Base-by-base conservation (phyloP, 2,888 invertebrate species). In the Leptinotarsa rubiginosa region DNA sequence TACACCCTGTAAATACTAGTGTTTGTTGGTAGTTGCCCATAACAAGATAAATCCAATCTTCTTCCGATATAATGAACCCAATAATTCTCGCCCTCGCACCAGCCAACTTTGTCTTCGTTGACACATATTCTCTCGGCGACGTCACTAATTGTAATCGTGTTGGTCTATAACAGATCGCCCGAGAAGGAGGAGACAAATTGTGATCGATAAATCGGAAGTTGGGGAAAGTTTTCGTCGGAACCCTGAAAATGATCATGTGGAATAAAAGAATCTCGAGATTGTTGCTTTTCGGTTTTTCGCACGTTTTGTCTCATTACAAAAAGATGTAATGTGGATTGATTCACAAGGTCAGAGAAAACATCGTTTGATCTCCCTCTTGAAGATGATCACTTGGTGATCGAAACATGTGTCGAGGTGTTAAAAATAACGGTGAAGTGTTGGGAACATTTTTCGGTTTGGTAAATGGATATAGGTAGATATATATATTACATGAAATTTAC, bases 91-190 rank as follows among this genome's bases (percentile, higher is more conserved):
- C 82, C 83, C 83, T 78, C 73, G 72, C 75, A 75, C 64, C 73
- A 76, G 73, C 69, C 77, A 75, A 78, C 80, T 76, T 76, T 79
- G 79, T 79, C 78, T 69, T 74, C 76, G 81, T 82, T 83, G 83
- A 83, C 83, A 84, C 82, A 84, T 83, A 83, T 84, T 83, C 79
- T 70, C 74, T 74, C 72, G 74, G 80, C 81, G 80, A 82, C 80
- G 80, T 80, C 82, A 81, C 80, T 83, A 83, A 83, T 82, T 83
- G 82, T 81, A 78, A 77, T 75, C 78, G 77, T 77, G 81, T 80
- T 77, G 73, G 78, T 72, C 76, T 75, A 75, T 75, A 74, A 62
- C 52, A 49, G 69, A 62, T 73, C 66, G 62, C 72, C 73, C 62
- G n/a, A 31, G 64, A 25, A 49, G 64, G 50, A 64, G 67, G 50